phyloP scores from a whole-genome alignment of 2,797 vertebrate genomes.

The Spinibarbus caldwelli region DNA sequence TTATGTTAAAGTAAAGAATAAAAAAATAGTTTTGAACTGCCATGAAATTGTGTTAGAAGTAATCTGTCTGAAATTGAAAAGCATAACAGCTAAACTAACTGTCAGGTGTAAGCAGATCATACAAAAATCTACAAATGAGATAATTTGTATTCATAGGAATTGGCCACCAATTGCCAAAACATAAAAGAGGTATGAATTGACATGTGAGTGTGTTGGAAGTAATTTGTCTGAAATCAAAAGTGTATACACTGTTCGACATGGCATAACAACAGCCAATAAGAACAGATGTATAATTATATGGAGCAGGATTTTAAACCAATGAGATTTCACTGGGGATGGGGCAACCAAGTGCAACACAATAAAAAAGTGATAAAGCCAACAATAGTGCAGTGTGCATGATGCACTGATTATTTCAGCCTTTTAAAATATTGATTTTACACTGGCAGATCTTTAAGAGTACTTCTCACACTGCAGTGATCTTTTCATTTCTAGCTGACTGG shows the following conservation, averaged over 20 bases:
- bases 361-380: not conserved
- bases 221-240: not conserved
- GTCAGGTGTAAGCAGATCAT: no score
- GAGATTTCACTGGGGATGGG: not conserved
- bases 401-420: not conserved
- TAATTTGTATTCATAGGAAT: no score
- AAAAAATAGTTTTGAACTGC: no score
- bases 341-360: not conserved
- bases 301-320: not conserved
- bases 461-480: not conserved
- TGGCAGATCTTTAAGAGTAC: not conserved
- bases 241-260: not conserved
- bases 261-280: not conserved
- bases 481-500: not conserved
- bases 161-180: no score
- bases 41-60: no score
- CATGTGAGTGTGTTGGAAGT: not conserved
- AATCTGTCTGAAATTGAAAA: no score
- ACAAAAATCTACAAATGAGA: no score
- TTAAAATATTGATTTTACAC: not conserved
- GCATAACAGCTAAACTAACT: no score
- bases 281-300: not conserved
- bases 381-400: not conserved
- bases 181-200: no score
- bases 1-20: not conserved